Conservation (phyloP, 1,140 invertebrate species). For the Orius insidiosus region DNA sequence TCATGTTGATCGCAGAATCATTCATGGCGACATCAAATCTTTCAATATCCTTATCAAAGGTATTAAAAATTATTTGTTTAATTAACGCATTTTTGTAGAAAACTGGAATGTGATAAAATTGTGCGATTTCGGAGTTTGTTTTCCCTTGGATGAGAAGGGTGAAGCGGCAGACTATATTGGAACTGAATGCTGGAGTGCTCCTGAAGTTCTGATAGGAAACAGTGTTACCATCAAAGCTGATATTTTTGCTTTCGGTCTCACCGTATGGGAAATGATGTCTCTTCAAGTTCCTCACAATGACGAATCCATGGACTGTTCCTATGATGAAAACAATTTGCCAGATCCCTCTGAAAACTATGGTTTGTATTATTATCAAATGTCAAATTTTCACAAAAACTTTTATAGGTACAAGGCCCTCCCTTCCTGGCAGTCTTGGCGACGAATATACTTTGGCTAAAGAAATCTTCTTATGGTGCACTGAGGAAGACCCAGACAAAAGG, state of each 20-base stretch:
- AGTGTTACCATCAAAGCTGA: constrained; percentile 51
- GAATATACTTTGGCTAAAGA: constrained; percentile 46
- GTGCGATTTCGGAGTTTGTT: constrained; percentile 69
- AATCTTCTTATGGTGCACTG: constrained; percentile 53
- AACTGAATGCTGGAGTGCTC: constrained; percentile 47
- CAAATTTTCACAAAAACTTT: too few species aligned
- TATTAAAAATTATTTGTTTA: too few species aligned
- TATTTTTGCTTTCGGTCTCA: constrained; percentile 60
- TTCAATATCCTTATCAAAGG: constrained; percentile 49
- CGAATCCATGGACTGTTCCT: not conserved
- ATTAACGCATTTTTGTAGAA: constrained; percentile 25
- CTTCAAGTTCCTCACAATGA: constrained; percentile 41
- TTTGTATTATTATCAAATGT: too few species aligned
- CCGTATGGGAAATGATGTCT: constrained; percentile 66
- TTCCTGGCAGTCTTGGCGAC: constrained; percentile 41
- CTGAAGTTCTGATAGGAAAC: constrained; percentile 42
- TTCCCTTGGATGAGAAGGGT: constrained; percentile 39
- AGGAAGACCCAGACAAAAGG: constrained; percentile 35
- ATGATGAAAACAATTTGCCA: not conserved
- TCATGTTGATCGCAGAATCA: constrained; percentile 46
- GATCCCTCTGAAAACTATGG: not conserved
- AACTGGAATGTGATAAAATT: constrained; percentile 59
- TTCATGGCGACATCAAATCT: constrained; percentile 76
- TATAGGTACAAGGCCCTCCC: constrained; percentile 35
- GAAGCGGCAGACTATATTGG: constrained; percentile 31